A percentile compares a stretch with the other conserved stretches of the same genome.
Evolutionary conservation across 2,797 vertebrate species (phyloP).

Genomic region (Diceros bicornis): DNA sequence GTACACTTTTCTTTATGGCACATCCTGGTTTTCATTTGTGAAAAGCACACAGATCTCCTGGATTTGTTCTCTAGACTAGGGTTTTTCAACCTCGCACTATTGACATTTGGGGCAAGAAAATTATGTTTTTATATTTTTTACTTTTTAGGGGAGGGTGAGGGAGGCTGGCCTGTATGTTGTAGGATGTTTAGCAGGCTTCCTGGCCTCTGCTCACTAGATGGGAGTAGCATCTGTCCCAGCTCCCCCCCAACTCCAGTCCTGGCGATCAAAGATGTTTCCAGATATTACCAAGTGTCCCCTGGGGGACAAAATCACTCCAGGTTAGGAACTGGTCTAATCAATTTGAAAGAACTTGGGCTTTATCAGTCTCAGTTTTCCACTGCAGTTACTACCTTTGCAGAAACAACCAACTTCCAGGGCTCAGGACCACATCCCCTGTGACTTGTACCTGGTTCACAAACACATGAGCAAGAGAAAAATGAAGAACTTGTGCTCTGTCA

Average conservation of each 20-base stretch:
- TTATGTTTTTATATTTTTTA: neutral
- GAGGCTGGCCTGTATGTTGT: neutral
- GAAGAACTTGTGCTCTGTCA: neutral
- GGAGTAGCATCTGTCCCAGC: rapidly evolving
- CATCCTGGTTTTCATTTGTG: neutral
- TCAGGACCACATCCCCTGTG: neutral
- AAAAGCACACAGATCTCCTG: neutral
- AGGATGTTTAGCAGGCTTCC: neutral
- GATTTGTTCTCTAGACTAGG: neutral
- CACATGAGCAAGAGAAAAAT: neutral
- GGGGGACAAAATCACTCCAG: neutral
- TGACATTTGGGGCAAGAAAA: neutral
- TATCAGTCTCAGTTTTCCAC: neutral
- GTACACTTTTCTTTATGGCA: neutral
- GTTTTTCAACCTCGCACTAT: neutral
- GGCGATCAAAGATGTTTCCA: neutral
- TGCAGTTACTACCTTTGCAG: neutral
- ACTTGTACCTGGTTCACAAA: neutral
- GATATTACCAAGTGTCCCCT: neutral
- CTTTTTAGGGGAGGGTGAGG: too few relatives aligned
- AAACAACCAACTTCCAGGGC: neutral
- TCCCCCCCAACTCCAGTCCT: neutral
- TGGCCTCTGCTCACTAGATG: too few relatives aligned
- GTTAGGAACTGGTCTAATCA: neutral
- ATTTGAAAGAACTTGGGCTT: too few relatives aligned